Evolutionary conservation across 2,888 invertebrate species (phyloP), one percentile per base, ranked within the genome.

Genomic region (Xylocampa areola): DNA sequence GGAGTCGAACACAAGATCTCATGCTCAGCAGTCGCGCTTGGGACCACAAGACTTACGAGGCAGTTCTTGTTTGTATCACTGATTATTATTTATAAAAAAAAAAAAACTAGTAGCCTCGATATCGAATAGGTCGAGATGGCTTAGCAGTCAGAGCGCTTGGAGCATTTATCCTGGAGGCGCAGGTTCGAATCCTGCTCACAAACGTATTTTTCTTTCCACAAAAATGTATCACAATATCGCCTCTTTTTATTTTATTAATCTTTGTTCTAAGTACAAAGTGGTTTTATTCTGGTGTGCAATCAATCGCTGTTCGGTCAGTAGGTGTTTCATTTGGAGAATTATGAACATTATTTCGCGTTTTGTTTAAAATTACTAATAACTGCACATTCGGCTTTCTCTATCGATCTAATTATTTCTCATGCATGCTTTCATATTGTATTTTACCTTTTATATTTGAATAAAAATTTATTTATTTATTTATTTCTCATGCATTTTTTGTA

Each of bases 251-350:
- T 11, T 14, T 19, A 23, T 45, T 61, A 44, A 5, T 72, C 69
- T 69, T 37, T 72, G 69, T 17, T 37, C 8, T 36, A 16, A 47
- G 23, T 25, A 21, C 30, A 45, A 43, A 62, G 36, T 63, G 39
- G 40, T 57, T 73, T 66, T 63, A 54, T 69, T 69, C 62, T 45
- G 35, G 40, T 32, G 41, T 19, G 37, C 55, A 44, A 59, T 69
- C 59, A 59, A 59, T 62, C 47, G 40, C 35, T 4, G 40, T 5
- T 29, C 16, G 50, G 39, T 30, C 7, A n/a, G 41, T 45, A 10
- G 50, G 43, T 13, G 59, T 44, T 59, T 52, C 21, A 69, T 69
- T 73, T 51, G 39, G 32, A 36, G 36, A 57, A 52, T 67, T 62
- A 63, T 62, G n/a, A 23, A 29, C 21, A 47, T 53, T 50, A 45